phyloP scores from a whole-genome alignment of 1,140 invertebrate genomes.

The Carcinoscorpius rotundicauda region DNA sequence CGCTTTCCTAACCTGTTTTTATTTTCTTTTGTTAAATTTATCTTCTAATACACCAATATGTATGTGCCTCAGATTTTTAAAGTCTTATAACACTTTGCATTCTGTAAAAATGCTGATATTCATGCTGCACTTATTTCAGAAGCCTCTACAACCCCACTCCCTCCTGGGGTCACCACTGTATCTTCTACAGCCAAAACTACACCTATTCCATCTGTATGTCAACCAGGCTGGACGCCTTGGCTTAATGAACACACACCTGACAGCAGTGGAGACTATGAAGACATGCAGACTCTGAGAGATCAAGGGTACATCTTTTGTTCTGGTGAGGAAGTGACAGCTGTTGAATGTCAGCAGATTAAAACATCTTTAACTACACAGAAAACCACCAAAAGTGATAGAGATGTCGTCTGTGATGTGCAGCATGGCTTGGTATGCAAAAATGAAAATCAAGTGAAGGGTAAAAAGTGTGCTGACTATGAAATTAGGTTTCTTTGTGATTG shows the following conservation, averaged over 20 bases:
- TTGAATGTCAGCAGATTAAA: conserved; percentile 20
- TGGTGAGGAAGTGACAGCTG: conserved; percentile 25
- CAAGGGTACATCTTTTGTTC: conserved; percentile 23
- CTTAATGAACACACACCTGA: not conserved
- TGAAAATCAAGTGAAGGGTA: conserved; percentile 22
- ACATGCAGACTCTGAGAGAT: not conserved
- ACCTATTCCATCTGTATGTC: too few species aligned
- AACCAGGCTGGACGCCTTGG: too few species aligned
- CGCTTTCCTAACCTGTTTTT: too few species aligned
- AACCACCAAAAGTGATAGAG: conserved; percentile 3
- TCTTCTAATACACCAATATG: too few species aligned
- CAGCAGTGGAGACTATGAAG: conserved; percentile 5
- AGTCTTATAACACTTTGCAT: too few species aligned
- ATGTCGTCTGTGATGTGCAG: conserved; percentile 27
- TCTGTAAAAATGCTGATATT: too few species aligned
- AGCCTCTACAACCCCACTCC: too few species aligned
- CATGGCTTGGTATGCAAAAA: conserved; percentile 28
- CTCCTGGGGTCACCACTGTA: too few species aligned
- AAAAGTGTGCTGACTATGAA: conserved; percentile 30
- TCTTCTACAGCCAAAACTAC: too few species aligned
- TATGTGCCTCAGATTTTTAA: too few species aligned
- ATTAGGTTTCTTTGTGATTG: conserved; percentile 32
- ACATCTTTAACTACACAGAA: not conserved
- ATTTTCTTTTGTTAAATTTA: too few species aligned
- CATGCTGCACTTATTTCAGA: too few species aligned